Base-by-base conservation (phyloP, 2,797 vertebrate genomes). In the Etheostoma nigrum region DNA sequence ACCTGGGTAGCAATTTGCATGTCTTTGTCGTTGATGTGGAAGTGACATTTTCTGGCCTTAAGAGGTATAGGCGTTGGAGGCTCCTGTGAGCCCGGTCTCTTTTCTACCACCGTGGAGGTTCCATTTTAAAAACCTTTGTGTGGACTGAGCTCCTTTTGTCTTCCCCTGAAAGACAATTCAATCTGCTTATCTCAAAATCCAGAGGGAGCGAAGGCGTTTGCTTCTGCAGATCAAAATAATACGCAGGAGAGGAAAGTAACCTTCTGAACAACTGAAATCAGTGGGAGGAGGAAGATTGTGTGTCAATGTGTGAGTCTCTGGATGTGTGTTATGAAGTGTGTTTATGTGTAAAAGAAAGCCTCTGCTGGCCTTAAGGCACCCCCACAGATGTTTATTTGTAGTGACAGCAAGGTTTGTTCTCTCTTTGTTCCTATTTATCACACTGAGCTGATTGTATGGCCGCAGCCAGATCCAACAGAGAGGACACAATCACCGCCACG, bases 171-270 rank as follows among this genome's bases (percentile, higher is more conserved):
- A 91, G 89, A 93, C 90, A 93, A 90, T 92, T 88, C 92, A 92
- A 94, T 94, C 93, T 91, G 92, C 93, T 93, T 92, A 93, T 94
- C 93, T 91, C 71, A 0, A 77, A 88, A 90, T 91, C 91, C 93
- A 92, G 86, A 88, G 91, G 91, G 93, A 94, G 85, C 73, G 68
- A 77, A 82, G 88, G 86, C 89, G 77, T 92, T 92, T 92, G 88
- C 89, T 92, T 91, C 85, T 67, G 81, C 88, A 79, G 87, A 92
- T 91, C 84, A 74, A 90, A 93, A 92, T 93, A 93, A 92, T 82
- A 76, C 54, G 71, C 90, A 79, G 88, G 86, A 87, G 86, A 78
- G 85, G 75, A 91, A 74, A 83, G 88, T 89, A 89, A 91, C 92
- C 90, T 91, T 92, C 90, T 78, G 79, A 90, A 77, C 73, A 84